Evolutionary conservation across 2,888 invertebrate species (phyloP), one percentile per base, ranked within the genome.

Genomic region (Hipparchia sbordonii): DNA sequence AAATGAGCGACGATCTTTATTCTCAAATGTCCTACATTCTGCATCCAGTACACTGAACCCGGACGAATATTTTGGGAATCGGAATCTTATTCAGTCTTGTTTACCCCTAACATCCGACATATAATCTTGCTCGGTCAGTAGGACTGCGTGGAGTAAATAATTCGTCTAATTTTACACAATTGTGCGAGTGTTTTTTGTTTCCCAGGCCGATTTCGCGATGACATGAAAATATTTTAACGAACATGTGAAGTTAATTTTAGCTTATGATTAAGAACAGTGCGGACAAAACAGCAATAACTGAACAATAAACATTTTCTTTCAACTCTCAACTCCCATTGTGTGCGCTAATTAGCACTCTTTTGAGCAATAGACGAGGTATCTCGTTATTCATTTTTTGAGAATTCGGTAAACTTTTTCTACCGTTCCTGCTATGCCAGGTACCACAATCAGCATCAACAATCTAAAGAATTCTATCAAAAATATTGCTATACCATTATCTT

Each of bases 21-120:
- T 39, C 39, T 39, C 48, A 48, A 48, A 51, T 71, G 71, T 71
- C 74, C 74, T 73, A 75, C 71, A 68, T 75, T 72, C 71, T 62
- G 56, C 71, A 60, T 74, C 80, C 52, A 51, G 87, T 81, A 71
- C 88, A 77, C 74, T 85, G 87, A 89, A 86, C 87, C 80, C 83
- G 77, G 77, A 73, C 66, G 73, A 71, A 79, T 89, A 87, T 89
- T 88, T 87, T 75, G 80, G 83, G 84, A 84, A 72, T 72, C 70
- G 78, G 78, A 60, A 74, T 67, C 62, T 74, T 67, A 52, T 48
- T 65, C 74, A 72, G 77, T 76, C 78, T 79, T 84, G 84, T 87
- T 88, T 86, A 87, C 84, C n/a, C 33, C 52, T 52, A 33, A 61
- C 56, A 71, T 65, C 48, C 54, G 52, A 48, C 33, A 61, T 56